Percentiles rank a stretch among this genome's conserved stretches.
phyloP scores from a whole-genome alignment of 2,113 vertebrate genomes.

The Cavia porcellus region DNA sequence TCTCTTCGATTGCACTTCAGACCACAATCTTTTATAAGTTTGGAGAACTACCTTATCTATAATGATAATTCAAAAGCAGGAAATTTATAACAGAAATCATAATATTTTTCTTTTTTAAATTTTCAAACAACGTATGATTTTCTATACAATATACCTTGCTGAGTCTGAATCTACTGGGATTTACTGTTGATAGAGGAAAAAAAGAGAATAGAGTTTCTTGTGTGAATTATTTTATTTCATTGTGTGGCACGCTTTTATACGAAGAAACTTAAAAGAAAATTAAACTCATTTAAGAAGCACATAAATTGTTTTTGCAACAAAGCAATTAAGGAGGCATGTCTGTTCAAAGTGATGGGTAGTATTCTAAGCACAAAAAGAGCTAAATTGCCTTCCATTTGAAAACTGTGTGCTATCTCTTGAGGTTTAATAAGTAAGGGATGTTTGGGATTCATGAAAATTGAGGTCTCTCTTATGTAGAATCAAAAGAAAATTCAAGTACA shows the following conservation, averaged over 20 bases:
- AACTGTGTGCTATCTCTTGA: conserved; percentile 82
- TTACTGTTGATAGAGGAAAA: conserved; percentile 70
- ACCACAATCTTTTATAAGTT: not conserved
- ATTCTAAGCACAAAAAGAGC: conserved; percentile 81
- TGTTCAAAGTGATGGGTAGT: conserved; percentile 81
- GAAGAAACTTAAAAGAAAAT: conserved; percentile 88
- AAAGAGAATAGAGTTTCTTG: conserved; percentile 68
- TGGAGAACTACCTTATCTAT: not conserved
- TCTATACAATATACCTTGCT: conserved; percentile 57
- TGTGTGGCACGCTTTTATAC: conserved; percentile 78
- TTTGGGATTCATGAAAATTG: conserved; percentile 82
- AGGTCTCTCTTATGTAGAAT: not conserved
- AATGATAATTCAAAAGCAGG: conserved; percentile 15
- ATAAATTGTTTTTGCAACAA: conserved; percentile 85
- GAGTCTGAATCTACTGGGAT: conserved; percentile 73
- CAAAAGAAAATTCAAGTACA: not conserved
- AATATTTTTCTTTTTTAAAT: conserved; percentile 57
- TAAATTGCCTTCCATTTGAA: conserved; percentile 85
- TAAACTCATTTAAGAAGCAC: conserved; percentile 85
- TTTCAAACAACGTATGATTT: conserved; percentile 49
- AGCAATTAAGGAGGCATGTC: conserved; percentile 85
- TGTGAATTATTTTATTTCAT: conserved; percentile 83
- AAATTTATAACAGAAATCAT: conserved; percentile 64
- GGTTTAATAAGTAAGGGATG: conserved; percentile 83
- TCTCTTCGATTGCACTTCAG: conserved; percentile 67